Base-by-base conservation (phyloP, 2,113 vertebrate species). In the Astur gentilis region DNA sequence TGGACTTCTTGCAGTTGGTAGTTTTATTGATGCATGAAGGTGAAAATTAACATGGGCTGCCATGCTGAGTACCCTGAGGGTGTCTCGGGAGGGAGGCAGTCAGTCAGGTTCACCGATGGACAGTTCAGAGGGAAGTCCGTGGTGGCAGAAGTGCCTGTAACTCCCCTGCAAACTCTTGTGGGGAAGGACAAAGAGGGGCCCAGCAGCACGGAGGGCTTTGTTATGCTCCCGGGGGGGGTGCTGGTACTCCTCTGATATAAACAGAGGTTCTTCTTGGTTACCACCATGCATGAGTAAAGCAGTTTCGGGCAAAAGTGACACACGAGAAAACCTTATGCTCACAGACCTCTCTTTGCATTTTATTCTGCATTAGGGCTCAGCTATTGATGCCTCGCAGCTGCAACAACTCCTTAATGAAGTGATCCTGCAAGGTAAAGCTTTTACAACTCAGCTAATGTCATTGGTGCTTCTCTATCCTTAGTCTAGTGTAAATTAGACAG, bases 381-480 rank as follows among this genome's bases (percentile, higher is more conserved):
- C 80, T 70, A 91, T 98, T 4, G 96, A 98, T 81, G 98, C 98
- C 16, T 96, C 11, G 1, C 97, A 98, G 64, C 96, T 98, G 69
- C 98, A 98, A 82, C 94, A 58, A 1, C 97, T 98, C 58, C 98
- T 98, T 54, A 98, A 98, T 86, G 97, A 97, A 72, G 96, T 98
- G 72, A 25, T 98, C 66, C 70, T 96, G 49, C 84, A 88, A 97
- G 98, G 98, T 98, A 97, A 83, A 89, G 40, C 40, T 86, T 92
- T 94, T 76, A 69, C 58, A 88, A 19, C n/a, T 10, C 25, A 54
- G 6, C 31, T 82, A 36, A 57, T 73, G 64, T 13, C 47, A 14
- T 50, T 45, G 25, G 18, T 75, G n/a, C 55, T 92, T 83, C 65
- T 44, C 57, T 88, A 23, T 49, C 64, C 42, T 84, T 58, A 58